A percentile compares a stretch with the other conserved stretches of the same genome.
Evolutionary conservation across 2,888 invertebrate species (phyloP).

Genomic region (Meiosimyza platycephala): DNA sequence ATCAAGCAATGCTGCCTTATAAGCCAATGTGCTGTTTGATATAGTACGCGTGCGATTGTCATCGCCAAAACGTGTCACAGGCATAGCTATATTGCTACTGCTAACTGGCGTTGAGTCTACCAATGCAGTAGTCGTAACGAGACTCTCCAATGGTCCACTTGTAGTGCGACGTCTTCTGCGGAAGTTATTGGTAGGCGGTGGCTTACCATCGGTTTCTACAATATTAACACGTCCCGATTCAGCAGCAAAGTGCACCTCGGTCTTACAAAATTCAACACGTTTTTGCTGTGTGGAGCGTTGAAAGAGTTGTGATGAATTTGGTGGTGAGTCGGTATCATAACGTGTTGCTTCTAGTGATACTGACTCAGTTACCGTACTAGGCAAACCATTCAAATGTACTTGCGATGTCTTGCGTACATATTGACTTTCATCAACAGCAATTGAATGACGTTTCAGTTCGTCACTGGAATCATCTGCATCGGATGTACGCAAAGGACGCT

Average conservation of each 20-base stretch:
- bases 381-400: slow-evolving; percentile 60
- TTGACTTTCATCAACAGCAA: slow-evolving; percentile 71
- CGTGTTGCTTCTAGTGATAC: background rate
- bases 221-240: slow-evolving; percentile 88
- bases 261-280: slow-evolving; percentile 85
- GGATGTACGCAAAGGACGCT: slow-evolving; percentile 19
- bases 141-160: slow-evolving; percentile 61
- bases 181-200: slow-evolving; percentile 85
- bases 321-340: slow-evolving; percentile 13
- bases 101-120: slow-evolving; percentile 47
- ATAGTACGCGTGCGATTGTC: slow-evolving; percentile 53
- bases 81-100: slow-evolving; percentile 64
- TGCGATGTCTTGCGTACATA: slow-evolving; percentile 67
- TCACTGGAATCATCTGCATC: slow-evolving; percentile 41
- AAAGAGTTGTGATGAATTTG: slow-evolving; percentile 27
- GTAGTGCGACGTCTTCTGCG: slow-evolving; percentile 75
- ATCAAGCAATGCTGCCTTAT: slow-evolving; percentile 55
- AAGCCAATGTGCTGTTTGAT: slow-evolving; percentile 55
- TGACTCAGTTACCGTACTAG: slow-evolving; percentile 20
- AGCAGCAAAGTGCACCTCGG: slow-evolving; percentile 87
- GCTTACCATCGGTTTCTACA: slow-evolving; percentile 88
- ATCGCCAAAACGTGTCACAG: slow-evolving; percentile 77
- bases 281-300: slow-evolving; percentile 70
- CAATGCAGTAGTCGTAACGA: slow-evolving; percentile 59
- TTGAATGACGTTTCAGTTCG: slow-evolving; percentile 68